A percentile compares a stretch with the other conserved stretches of the same genome.
These are phyloP conservation scores for Apamea epomidion DNA, from an alignment of 2,888 invertebrate genomes.

Conservation along the genomic window DNA sequence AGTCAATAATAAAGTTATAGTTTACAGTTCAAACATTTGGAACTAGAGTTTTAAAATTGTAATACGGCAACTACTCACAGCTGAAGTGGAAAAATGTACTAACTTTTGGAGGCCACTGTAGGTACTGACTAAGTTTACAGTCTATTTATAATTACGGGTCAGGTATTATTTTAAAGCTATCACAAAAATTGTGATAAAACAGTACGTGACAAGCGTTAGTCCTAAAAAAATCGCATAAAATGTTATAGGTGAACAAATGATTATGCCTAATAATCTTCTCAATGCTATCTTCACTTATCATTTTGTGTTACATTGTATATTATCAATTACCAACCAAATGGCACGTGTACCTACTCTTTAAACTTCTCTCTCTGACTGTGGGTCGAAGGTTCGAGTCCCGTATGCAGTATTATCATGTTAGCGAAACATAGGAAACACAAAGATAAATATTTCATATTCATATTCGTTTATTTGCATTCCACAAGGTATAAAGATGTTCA, in stretches of 20 bases:
- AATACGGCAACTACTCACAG: background rate
- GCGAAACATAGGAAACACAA: background rate
- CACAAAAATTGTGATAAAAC: constrained; percentile 34
- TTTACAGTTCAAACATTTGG: background rate
- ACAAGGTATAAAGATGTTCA: too few species aligned
- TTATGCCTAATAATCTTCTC: constrained; percentile 3
- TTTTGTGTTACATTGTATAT: constrained; percentile 5
- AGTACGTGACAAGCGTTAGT: constrained; percentile 23
- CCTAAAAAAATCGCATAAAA: background rate
- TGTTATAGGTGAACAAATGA: background rate
- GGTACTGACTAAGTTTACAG: background rate
- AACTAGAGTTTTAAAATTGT: background rate
- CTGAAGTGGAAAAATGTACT: background rate
- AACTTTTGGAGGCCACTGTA: too few species aligned
- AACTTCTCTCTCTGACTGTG: background rate
- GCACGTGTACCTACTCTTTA: background rate
- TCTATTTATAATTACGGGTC: constrained; percentile 5
- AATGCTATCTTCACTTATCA: constrained; percentile 24
- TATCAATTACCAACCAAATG: constrained; percentile 9
- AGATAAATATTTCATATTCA: background rate
- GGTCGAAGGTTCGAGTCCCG: background rate
- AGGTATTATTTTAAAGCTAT: constrained; percentile 35
- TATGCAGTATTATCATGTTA: background rate
- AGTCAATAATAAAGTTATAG: background rate
- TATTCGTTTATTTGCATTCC: too few species aligned